Evolutionary conservation across 1,140 invertebrate genomes (phyloP).

Genomic region (Octopus sinensis): DNA sequence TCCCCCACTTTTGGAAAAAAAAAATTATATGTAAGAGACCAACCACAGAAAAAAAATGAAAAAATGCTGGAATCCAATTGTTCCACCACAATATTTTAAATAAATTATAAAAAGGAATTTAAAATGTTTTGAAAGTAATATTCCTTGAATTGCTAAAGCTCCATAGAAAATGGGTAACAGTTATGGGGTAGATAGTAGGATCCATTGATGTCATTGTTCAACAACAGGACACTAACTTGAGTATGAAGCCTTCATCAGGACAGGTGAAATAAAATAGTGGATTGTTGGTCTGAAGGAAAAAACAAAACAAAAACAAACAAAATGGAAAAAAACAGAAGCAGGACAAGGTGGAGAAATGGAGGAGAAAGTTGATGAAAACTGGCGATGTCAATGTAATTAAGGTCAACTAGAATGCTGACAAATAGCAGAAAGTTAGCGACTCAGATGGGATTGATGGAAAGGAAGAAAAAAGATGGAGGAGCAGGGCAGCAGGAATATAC

Average conservation of each 20-base stretch:
- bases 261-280: background rate
- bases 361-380: background rate
- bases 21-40: no score
- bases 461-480: background rate
- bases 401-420: background rate
- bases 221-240: background rate
- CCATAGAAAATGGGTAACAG: background rate
- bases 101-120: no score
- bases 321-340: background rate
- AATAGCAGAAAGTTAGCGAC: background rate
- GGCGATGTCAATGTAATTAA: background rate
- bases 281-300: background rate
- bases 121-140: no score
- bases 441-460: background rate
- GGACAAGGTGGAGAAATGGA: background rate
- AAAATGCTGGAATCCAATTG: no score
- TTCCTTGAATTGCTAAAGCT: background rate
- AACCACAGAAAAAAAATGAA: no score
- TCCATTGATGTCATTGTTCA: background rate
- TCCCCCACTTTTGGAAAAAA: no score
- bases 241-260: background rate
- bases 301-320: background rate
- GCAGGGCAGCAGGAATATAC: background rate
- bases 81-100: no score
- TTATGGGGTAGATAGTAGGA: background rate